Base-by-base conservation (phyloP, 2,888 invertebrate species). In the Limnephilus marmoratus region DNA sequence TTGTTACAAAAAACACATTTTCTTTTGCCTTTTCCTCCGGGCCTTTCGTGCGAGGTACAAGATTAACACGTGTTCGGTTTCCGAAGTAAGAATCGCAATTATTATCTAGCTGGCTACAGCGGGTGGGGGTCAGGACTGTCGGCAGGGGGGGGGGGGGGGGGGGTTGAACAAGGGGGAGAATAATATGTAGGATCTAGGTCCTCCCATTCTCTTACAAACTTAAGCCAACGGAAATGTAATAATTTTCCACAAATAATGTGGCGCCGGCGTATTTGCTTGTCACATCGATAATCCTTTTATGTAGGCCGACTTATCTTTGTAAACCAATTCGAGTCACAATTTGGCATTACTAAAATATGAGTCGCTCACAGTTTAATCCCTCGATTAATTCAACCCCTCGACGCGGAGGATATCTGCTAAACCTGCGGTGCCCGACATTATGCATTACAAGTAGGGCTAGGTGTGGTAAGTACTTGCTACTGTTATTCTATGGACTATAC, bases 11-110 rank as follows among this genome's bases (percentile, higher is more conserved):
- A 53, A 53, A 53, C 53, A 53, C 53, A 24, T 9, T 68, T n/a
- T 68, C n/a, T 68, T 68, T 68, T 24, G 24, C 68, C 5, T 68
- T n/a, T 68, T 68, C n/a, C 68, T 68, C 68, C 68, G 68, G 68
- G 37, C 34, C 37, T 83, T 83, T 37, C 18, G 41, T 2, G n/a
- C n/a, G 45, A 45, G 29, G 87, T 34, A 87, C 29, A 13, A 29
- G 87, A 87, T 87, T 68, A 87, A 53, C 53, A 87, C 87, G 53
- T 87, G 34, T 87, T 31, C 53, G 31, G 87, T n/a, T 53, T 34
- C 68, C 87, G 68, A 34, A 13, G 31, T 31, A 68, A 29, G 68
- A 87, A 18, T 87, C 53, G 87, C 31, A 49, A 87, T 87, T 49
- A 87, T 85, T 53, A 31, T 85, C 85, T 37, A 13, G 18, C 31